Percentiles rank a stretch among this genome's conserved stretches.
phyloP scores from a whole-genome alignment of 2,888 invertebrate genomes.

The Andrena camellia region DNA sequence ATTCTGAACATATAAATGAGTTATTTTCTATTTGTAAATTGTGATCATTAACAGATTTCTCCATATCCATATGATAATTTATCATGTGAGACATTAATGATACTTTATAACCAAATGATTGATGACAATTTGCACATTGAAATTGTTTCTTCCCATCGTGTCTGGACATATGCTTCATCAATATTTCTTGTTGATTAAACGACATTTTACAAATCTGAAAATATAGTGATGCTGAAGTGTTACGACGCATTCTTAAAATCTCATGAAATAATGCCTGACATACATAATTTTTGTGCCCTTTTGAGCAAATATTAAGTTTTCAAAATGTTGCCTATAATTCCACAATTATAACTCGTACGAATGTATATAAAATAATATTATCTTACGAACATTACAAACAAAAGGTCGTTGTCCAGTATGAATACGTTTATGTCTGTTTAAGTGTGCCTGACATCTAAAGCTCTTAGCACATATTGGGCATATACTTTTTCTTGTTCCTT shows the following conservation, averaged over 20 bases:
- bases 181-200: conserved; percentile 82
- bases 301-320: neutral
- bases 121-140: conserved; percentile 81
- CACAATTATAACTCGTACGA: neutral
- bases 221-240: neutral
- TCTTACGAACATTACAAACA: conserved; percentile 84
- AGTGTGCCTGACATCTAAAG: conserved; percentile 87
- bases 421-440: conserved; percentile 87
- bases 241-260: neutral
- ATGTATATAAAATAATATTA: neutral
- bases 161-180: conserved; percentile 80
- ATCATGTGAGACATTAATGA: conserved; percentile 82
- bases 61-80: conserved; percentile 78
- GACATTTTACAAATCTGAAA: conserved; percentile 81
- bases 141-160: conserved; percentile 81
- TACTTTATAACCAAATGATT: conserved; percentile 81
- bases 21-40: conserved; percentile 59
- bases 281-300: neutral
- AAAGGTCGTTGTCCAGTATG: conserved; percentile 87
- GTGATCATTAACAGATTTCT: conserved; percentile 58
- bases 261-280: neutral
- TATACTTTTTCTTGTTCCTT: conserved; percentile 67
- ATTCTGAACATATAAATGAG: conserved; percentile 76
- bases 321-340: neutral
- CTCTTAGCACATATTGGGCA: conserved; percentile 86